Base-by-base conservation (phyloP, 2,113 vertebrate genomes). In the Plestiodon gilberti region DNA sequence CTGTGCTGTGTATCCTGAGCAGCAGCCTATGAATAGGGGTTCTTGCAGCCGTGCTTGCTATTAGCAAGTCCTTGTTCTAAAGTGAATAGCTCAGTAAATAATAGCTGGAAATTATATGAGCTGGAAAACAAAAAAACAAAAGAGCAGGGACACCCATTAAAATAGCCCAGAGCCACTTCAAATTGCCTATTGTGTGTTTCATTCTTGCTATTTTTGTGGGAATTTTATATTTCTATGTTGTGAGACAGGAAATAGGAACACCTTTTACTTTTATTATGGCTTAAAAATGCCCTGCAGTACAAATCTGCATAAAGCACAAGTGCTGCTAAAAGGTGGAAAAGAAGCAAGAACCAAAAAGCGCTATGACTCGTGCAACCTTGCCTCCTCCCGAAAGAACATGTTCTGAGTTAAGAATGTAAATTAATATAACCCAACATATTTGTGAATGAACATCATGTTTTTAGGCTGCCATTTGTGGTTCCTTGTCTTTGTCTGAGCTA, bases 71-170 rank as follows among this genome's bases (percentile, higher is more conserved):
- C 91, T 95, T 94, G 86, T 93, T 96, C 92, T 94, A 93, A 93
- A 95, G 95, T 95, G 94, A 94, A 93, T 91, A 84, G 89, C 88
- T 87, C 86, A 94, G 87, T 93, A 96, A 96, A 96, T 94, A 96
- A 95, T 94, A 93, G 93, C 96, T 96, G 88, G n/a, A n/a, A n/a
- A n/a, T n/a, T n/a, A n/a, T n/a, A 90, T 92, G 78, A 94, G 88
- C 70, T 85, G 84, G 79, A 91, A 87, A 89, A 67, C 69, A 55
- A 84, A 90, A 89, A 91, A 87, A 90, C 55, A 62, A 78, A 90
- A 94, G 87, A 87, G 87, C 64, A 89, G 62, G 30, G 90, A 83
- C 57, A 48, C 86, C 74, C 52, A 86, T 78, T 88, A 92, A 61
- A 90, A 93, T 80, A 89, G 92, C 83, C 80, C 74, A 28, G 13